Percentiles rank a stretch among this genome's conserved stretches.
These are phyloP conservation scores for Cephalopterus ornatus DNA, from an alignment of 2,113 vertebrate species.

Conservation along the genomic window DNA sequence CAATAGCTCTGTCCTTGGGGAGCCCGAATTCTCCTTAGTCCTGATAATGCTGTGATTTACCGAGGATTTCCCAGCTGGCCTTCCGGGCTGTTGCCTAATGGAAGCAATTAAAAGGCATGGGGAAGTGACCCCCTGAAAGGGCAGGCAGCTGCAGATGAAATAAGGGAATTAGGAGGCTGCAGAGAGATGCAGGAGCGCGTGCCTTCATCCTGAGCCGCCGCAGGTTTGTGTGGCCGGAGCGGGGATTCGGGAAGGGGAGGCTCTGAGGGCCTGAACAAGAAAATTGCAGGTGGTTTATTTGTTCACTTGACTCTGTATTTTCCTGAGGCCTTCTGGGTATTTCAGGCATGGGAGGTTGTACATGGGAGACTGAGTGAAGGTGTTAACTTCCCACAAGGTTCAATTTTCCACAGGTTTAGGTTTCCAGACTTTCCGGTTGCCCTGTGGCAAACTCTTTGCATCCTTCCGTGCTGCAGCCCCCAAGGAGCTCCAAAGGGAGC, in stretches of 20 bases:
- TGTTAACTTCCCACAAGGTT: not conserved
- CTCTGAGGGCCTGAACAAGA: not conserved
- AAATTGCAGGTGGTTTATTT: not conserved
- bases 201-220: accelerated
- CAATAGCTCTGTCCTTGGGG: constrained; percentile 40
- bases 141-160: not conserved
- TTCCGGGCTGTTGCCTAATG: constrained; percentile 17
- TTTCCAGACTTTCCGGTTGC: not conserved
- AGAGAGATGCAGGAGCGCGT: accelerated
- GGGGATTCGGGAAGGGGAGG: accelerated
- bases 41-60: not conserved
- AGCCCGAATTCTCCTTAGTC: not conserved
- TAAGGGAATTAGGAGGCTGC: not conserved
- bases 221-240: accelerated
- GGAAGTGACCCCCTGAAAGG: constrained; percentile 16
- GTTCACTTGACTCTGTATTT: not conserved
- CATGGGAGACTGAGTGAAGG: not conserved
- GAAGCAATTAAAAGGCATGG: constrained; percentile 35
- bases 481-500: not conserved
- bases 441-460: not conserved
- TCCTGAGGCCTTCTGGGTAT: not conserved
- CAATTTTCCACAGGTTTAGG: not conserved
- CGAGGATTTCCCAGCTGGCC: constrained; percentile 2
- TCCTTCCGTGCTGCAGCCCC: not conserved
- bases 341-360: not conserved